These are phyloP conservation scores for Potorous gilbertii DNA, from an alignment of 2,797 vertebrate species.

Conservation along the genomic window DNA sequence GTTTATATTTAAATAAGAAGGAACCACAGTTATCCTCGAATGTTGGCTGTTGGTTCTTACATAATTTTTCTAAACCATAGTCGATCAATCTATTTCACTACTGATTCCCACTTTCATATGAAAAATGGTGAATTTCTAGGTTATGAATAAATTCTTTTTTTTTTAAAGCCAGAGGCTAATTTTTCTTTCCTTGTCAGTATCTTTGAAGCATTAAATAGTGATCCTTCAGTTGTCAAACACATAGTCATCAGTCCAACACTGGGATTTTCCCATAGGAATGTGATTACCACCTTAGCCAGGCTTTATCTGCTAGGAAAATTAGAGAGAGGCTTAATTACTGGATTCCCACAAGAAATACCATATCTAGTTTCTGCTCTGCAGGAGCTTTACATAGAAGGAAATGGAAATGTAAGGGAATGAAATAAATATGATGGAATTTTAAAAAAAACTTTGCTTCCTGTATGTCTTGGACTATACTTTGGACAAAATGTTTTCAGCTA, in stretches of 20 bases:
- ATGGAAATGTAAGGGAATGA: background rate
- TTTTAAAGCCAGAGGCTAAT: background rate
- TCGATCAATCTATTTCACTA: background rate
- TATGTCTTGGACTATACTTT: background rate
- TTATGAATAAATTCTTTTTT: conserved; percentile 10
- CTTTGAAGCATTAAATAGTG: conserved; percentile 7
- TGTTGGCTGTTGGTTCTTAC: background rate
- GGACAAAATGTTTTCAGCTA: conserved; percentile 17
- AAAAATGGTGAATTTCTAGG: background rate
- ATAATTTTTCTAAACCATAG: conserved; percentile 30
- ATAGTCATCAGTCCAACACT: background rate
- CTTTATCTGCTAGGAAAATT: background rate
- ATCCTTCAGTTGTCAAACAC: conserved; percentile 27
- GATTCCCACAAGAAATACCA: conserved; percentile 13
- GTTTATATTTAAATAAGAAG: background rate
- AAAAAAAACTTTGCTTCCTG: background rate
- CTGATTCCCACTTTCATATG: background rate
- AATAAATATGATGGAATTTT: conserved; percentile 34
- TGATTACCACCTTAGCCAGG: background rate
- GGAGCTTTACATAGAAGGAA: background rate
- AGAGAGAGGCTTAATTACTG: background rate
- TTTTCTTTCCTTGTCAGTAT: conserved; percentile 6
- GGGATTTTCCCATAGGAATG: background rate
- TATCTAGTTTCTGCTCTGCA: background rate
- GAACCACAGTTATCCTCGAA: background rate